Evolutionary conservation across 2,797 vertebrate species (phyloP).

Genomic region (Lagocephalus sceleratus): DNA sequence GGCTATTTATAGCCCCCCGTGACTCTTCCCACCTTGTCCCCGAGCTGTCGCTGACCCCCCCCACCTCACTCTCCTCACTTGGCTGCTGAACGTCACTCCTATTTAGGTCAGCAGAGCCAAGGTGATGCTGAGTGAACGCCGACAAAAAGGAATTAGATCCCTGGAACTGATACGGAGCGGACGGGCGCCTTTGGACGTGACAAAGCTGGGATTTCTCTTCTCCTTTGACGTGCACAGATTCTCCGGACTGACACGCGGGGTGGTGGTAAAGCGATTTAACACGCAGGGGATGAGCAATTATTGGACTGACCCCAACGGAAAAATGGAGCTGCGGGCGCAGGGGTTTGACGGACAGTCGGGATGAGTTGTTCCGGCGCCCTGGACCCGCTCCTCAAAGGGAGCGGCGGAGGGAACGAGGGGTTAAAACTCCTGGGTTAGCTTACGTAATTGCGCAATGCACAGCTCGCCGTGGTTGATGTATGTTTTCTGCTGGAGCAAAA

Average conservation of each 20-base stretch:
- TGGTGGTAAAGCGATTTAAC: conserved; percentile 73
- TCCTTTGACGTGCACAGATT: no score
- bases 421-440: conserved; percentile 32
- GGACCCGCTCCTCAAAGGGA: no score
- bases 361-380: no score
- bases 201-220: not conserved
- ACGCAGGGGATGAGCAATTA: conserved; percentile 62
- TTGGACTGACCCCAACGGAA: conserved; percentile 65
- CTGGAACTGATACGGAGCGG: conserved; percentile 23
- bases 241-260: conserved; percentile 16
- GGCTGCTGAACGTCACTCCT: conserved; percentile 59
- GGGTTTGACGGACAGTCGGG: conserved; percentile 15
- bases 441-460: conserved; percentile 32
- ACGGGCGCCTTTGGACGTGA: conserved; percentile 10
- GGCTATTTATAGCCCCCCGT: conserved; percentile 56
- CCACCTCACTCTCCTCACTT: conserved; percentile 27
- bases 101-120: conserved; percentile 69
- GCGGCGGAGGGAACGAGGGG: conserved; percentile 28
- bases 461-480: not conserved
- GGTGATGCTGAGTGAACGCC: conserved; percentile 33
- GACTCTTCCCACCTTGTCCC: conserved; percentile 55
- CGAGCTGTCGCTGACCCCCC: conserved; percentile 50
- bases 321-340: conserved; percentile 36
- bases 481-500: conserved; percentile 10
- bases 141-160: conserved; percentile 49